Conservation (phyloP, 35 echinoderm and acorn worm species). For the Apostichopus californicus region DNA sequence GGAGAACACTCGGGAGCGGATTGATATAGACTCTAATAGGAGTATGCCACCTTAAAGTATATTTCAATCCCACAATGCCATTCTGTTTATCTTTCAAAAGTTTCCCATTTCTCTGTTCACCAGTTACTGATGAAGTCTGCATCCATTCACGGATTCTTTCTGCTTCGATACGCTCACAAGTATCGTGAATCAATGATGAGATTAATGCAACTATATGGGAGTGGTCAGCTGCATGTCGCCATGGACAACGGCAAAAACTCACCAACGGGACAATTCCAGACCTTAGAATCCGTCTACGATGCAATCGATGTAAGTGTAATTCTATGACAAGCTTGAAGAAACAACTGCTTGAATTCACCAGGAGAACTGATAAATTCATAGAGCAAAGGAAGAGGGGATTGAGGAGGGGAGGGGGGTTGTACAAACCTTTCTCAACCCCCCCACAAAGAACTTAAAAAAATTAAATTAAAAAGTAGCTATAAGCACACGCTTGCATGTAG, state of each 20-base stretch:
- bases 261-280: constrained; percentile 61
- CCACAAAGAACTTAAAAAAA: no score
- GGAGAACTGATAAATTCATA: no score
- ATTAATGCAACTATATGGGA: constrained; percentile 45
- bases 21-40: background rate
- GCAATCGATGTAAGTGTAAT: constrained; percentile 74
- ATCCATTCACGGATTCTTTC: constrained; percentile 68
- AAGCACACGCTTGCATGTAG: no score
- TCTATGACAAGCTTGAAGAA: no score
- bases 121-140: constrained; percentile 71
- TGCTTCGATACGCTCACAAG: constrained; percentile 40
- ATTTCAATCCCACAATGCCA: background rate
- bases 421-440: no score
- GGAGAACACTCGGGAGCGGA: background rate
- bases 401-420: no score
- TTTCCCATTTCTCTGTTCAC: background rate
- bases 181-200: constrained; percentile 62
- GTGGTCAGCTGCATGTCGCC: constrained; percentile 53
- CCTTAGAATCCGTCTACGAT: constrained; percentile 65
- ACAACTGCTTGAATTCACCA: no score
- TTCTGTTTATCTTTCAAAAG: background rate
- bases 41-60: no score
- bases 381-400: no score
- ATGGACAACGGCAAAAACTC: constrained; percentile 75
- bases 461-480: no score